Conservation (phyloP, 2,888 invertebrate genomes). For the Augochlorella aurata region DNA sequence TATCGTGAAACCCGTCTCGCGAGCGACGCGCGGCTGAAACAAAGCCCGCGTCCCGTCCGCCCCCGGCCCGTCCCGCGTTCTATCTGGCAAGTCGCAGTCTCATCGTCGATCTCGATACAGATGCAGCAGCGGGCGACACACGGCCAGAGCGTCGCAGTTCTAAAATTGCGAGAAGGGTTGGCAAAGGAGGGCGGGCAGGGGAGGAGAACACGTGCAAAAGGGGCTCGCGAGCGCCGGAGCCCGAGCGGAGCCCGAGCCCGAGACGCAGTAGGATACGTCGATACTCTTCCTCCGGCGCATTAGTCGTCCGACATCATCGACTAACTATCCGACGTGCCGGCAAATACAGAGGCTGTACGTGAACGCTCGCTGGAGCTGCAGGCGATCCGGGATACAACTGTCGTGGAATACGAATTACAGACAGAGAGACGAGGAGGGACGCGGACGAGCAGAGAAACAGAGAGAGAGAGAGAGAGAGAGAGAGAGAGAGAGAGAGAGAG, state of each 20-base stretch:
- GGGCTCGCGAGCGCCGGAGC: slow-evolving; percentile 10
- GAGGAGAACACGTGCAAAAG: slow-evolving; percentile 40
- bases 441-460: not conserved
- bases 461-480: not conserved
- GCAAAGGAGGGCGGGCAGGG: not conserved
- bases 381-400: slow-evolving; percentile 66
- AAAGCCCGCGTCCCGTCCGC: slow-evolving; percentile 30
- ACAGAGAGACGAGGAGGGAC: slow-evolving; percentile 31
- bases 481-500: not conserved
- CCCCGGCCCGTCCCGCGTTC: slow-evolving; percentile 12
- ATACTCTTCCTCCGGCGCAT: slow-evolving; percentile 61
- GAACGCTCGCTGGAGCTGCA: slow-evolving; percentile 52
- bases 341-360: slow-evolving; percentile 37
- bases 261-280: slow-evolving; percentile 50
- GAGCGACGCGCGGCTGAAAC: slow-evolving; percentile 39
- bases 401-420: slow-evolving; percentile 67
- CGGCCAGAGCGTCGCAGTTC: slow-evolving; percentile 15
- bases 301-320: slow-evolving; percentile 67
- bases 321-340: slow-evolving; percentile 62
- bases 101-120: slow-evolving; percentile 45
- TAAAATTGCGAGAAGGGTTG: slow-evolving; percentile 52
- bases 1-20: slow-evolving; percentile 39
- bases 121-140: slow-evolving; percentile 12
- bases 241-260: not conserved
- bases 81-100: slow-evolving; percentile 18